phyloP scores from a whole-genome alignment of 23 tunicate species.

The Halocynthia aurantium region DNA sequence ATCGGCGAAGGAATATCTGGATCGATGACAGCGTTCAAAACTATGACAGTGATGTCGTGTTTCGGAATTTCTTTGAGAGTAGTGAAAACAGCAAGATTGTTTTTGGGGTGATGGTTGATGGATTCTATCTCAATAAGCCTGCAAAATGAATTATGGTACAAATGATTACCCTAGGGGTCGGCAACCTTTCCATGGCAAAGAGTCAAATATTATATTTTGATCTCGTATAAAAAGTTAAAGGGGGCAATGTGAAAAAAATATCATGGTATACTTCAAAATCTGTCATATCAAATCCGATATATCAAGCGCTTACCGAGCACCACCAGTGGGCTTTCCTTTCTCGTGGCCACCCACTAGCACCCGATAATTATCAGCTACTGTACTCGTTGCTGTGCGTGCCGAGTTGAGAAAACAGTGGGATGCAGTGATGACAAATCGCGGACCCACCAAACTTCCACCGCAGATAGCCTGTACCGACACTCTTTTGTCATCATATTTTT shows the following conservation, averaged over 20 bases:
- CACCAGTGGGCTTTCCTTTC: constrained; percentile 24
- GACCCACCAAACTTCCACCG: constrained; percentile 45
- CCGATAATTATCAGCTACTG: not conserved
- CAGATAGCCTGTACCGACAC: constrained; percentile 32
- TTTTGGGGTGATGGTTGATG: constrained; percentile 39
- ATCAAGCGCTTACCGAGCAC: constrained; percentile 23
- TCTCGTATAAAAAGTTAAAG: too few relatives aligned
- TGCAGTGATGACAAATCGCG: constrained; percentile 39
- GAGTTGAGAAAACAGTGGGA: constrained; percentile 46
- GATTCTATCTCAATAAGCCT: constrained; percentile 24
- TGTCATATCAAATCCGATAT: too few relatives aligned
- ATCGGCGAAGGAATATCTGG: constrained; percentile 17
- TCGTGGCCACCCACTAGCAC: constrained; percentile 50
- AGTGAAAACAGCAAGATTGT: constrained; percentile 37
- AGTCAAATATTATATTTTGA: too few relatives aligned
- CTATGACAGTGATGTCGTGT: constrained; percentile 40
- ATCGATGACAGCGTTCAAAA: constrained; percentile 16
- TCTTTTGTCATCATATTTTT: constrained; percentile 17
- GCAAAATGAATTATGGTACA: not conserved
- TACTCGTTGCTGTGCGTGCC: constrained; percentile 5
- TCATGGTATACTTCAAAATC: too few relatives aligned
- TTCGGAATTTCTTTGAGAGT: constrained; percentile 18
- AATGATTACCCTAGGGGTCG: too few relatives aligned
- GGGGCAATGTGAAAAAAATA: too few relatives aligned
- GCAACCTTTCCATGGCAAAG: too few relatives aligned